phyloP scores from a whole-genome alignment of 2,888 invertebrate genomes.

The Eilema depressum region DNA sequence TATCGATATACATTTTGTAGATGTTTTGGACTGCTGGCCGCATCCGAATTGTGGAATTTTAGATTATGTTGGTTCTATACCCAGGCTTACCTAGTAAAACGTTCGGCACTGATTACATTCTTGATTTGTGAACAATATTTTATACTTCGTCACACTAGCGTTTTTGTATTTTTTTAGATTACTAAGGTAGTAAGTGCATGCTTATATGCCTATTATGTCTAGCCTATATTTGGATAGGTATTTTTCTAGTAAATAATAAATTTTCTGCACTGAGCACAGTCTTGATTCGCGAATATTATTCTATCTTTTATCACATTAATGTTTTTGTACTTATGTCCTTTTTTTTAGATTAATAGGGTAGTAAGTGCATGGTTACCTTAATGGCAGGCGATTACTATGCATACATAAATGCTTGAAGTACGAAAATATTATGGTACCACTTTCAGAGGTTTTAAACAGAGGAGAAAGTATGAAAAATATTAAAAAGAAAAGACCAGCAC shows the following conservation, averaged over 20 bases:
- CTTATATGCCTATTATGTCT: too few relatives aligned
- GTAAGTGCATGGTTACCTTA: neutral
- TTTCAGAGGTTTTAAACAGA: too few relatives aligned
- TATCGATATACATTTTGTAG: slow-evolving; percentile 18
- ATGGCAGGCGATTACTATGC: neutral
- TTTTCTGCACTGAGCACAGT: neutral
- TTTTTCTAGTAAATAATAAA: neutral
- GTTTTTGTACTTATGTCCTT: neutral
- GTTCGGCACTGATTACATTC: too few relatives aligned
- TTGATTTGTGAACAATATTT: too few relatives aligned
- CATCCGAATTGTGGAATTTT: neutral
- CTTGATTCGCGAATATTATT: neutral
- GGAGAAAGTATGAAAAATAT: neutral
- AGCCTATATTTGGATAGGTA: neutral
- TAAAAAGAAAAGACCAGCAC: neutral
- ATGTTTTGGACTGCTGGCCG: neutral
- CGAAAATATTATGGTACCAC: too few relatives aligned
- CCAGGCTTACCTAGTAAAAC: too few relatives aligned
- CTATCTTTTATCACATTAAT: neutral
- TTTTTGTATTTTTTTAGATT: too few relatives aligned
- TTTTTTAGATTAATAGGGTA: neutral
- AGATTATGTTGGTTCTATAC: neutral
- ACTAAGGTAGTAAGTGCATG: too few relatives aligned
- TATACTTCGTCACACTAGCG: too few relatives aligned
- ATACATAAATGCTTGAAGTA: too few relatives aligned